Evolutionary conservation across 2,888 invertebrate species (phyloP).

Genomic region (Nephrotoma flavescens): DNA sequence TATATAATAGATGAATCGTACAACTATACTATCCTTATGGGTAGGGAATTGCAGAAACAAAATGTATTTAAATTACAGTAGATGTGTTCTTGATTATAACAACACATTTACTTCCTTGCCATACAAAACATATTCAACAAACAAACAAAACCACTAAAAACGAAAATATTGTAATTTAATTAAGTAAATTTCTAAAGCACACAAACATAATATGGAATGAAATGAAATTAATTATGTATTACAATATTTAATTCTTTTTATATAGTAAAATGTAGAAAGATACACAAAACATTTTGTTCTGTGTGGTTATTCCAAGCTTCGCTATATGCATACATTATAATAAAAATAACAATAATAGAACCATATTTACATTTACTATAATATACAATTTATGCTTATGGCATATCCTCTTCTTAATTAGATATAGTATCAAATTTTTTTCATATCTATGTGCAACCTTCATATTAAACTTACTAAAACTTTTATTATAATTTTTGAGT

Average conservation of each 20-base stretch:
- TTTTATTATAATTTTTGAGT: neutral
- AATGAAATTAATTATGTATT: neutral
- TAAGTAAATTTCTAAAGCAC: neutral
- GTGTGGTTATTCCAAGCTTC: neutral
- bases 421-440: neutral
- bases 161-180: neutral
- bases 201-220: neutral
- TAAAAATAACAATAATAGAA: neutral
- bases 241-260: neutral
- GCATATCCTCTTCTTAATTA: neutral
- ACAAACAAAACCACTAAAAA: neutral
- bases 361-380: neutral
- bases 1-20: too few species aligned
- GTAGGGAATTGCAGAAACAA: neutral
- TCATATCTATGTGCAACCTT: neutral
- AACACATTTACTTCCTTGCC: too few species aligned
- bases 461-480: neutral
- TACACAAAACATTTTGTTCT: neutral
- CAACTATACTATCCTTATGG: neutral
- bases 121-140: neutral
- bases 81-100: too few species aligned
- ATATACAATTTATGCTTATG: neutral
- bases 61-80: too few species aligned
- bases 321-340: neutral
- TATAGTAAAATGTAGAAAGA: neutral